phyloP scores from a whole-genome alignment of 2,888 invertebrate species.

The Osmoderma eremita region DNA sequence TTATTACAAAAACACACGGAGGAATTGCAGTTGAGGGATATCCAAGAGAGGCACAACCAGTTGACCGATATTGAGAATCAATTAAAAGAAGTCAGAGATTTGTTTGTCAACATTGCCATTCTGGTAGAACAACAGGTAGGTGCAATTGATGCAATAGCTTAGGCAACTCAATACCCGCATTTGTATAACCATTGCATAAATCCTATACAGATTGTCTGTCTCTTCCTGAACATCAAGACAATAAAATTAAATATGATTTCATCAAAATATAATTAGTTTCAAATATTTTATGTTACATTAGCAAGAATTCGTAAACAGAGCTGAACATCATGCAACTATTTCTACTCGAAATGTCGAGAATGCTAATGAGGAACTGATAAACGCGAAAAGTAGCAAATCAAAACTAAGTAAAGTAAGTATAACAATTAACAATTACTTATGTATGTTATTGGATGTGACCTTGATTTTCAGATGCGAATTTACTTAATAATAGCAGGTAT shows the following conservation, averaged over 20 bases:
- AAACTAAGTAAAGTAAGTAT: conserved; percentile 67
- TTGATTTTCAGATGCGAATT: conserved; percentile 63
- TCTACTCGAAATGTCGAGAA: conserved; percentile 70
- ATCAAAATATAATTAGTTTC: not conserved
- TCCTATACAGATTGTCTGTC: not conserved
- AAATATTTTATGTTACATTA: conserved; percentile 57
- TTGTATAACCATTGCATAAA: too few species aligned
- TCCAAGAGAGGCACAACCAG: conserved; percentile 84
- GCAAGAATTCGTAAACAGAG: conserved; percentile 74
- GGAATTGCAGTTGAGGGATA: conserved; percentile 78
- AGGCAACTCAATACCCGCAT: too few species aligned
- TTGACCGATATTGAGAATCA: conserved; percentile 83
- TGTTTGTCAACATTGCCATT: conserved; percentile 86
- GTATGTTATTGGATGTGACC: conserved; percentile 20
- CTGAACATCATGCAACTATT: conserved; percentile 73
- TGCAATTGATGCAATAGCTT: conserved; percentile 6
- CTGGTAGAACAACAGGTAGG: conserved; percentile 79
- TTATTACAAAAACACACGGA: conserved; percentile 83
- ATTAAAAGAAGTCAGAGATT: conserved; percentile 79
- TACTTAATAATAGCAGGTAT: conserved; percentile 57
- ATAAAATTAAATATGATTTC: not conserved
- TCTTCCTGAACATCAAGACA: too few species aligned
- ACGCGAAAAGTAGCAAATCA: conserved; percentile 65
- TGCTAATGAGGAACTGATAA: conserved; percentile 67
- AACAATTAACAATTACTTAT: not conserved